phyloP scores from a whole-genome alignment of 2,113 vertebrate genomes.

The Coracopsis vasa region DNA sequence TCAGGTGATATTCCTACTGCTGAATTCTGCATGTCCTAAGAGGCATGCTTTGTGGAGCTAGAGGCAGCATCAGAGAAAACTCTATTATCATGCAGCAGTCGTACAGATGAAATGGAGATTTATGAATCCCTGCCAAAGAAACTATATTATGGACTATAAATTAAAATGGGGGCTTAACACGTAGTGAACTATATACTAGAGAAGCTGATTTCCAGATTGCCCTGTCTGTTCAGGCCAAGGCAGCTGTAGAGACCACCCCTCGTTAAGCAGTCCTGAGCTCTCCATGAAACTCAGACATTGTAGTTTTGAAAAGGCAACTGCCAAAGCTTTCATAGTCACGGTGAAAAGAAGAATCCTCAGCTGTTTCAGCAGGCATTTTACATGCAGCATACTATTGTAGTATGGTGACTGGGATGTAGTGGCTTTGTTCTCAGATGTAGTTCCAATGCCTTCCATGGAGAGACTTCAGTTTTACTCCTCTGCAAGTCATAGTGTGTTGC shows the following conservation, averaged over 20 bases:
- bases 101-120: constrained; percentile 66
- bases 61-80: constrained; percentile 60
- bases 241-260: constrained; percentile 1
- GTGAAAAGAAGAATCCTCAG: not conserved
- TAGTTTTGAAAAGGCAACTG: not conserved
- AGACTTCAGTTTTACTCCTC: not conserved
- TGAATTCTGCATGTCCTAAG: constrained; percentile 56
- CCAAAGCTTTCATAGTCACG: not conserved
- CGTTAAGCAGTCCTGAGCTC: not conserved
- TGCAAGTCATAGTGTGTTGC: not conserved
- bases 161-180: constrained; percentile 70
- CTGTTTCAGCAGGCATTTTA: not conserved
- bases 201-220: constrained; percentile 61
- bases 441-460: not conserved
- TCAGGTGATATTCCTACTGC: constrained; percentile 38
- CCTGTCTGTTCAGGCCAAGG: constrained; percentile 42
- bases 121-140: constrained; percentile 74
- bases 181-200: constrained; percentile 27
- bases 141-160: constrained; percentile 71
- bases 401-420: not conserved
- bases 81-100: constrained; percentile 61
- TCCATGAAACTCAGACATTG: constrained; percentile 1
- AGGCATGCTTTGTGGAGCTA: constrained; percentile 32
- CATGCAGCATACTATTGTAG: not conserved
- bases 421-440: not conserved